Conservation (phyloP, 2,113 vertebrate genomes). For the Eclectus roratus region DNA sequence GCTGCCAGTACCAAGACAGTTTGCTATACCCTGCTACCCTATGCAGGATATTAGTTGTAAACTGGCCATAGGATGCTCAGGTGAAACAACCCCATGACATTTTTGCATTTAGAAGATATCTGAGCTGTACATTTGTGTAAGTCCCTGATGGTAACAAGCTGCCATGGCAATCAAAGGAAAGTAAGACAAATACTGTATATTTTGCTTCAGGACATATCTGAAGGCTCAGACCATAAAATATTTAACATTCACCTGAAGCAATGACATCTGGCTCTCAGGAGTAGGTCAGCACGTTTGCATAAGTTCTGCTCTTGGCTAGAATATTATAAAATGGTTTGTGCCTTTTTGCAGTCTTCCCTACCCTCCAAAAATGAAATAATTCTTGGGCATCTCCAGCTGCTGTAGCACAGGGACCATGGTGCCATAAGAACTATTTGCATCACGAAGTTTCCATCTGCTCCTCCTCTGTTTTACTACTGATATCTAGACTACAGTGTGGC, state of each 20-base stretch:
- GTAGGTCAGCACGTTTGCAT: conserved; percentile 61
- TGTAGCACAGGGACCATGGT: background rate
- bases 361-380: conserved; percentile 21
- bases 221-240: conserved; percentile 55
- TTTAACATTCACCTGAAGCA: conserved; percentile 53
- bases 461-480: background rate
- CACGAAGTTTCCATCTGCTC: conserved; percentile 19
- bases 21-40: background rate
- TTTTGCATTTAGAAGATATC: background rate
- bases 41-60: background rate
- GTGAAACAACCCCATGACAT: background rate
- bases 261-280: conserved; percentile 56
- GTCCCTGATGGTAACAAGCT: conserved; percentile 23
- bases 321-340: conserved; percentile 33
- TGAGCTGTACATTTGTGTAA: background rate
- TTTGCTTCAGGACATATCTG: conserved; percentile 35
- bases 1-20: background rate
- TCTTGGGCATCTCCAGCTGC: conserved; percentile 13
- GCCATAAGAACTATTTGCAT: background rate
- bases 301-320: conserved; percentile 56
- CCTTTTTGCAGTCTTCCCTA: conserved; percentile 13
- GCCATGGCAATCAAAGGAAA: conserved; percentile 29
- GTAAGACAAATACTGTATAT: background rate
- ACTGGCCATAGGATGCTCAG: background rate
- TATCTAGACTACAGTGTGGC: background rate